Evolutionary conservation across 2,888 invertebrate genomes (phyloP).

Genomic region (Laspeyria flexula): DNA sequence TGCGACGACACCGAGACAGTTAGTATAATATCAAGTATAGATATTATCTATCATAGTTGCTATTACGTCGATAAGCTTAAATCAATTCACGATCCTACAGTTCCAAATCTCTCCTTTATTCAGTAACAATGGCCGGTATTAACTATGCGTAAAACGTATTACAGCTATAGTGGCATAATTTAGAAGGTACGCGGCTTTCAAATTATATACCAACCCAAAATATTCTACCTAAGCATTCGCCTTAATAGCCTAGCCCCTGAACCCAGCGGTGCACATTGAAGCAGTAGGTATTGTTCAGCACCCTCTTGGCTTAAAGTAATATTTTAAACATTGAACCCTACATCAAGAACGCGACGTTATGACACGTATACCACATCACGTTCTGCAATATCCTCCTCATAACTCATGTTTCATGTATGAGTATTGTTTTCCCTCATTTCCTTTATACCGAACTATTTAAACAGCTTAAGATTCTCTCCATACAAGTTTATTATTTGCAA

Average conservation of each 20-base stretch:
- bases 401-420: not conserved
- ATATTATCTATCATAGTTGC: no score
- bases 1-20: no score
- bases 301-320: constrained; percentile 31
- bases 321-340: constrained; percentile 41
- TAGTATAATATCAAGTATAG: no score
- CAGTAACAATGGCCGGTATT: not conserved
- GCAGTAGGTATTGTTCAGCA: constrained; percentile 9
- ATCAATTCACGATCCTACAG: no score
- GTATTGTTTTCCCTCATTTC: no score
- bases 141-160: constrained; percentile 18
- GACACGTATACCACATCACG: constrained; percentile 14
- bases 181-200: constrained; percentile 13
- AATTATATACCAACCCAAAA: constrained; percentile 24
- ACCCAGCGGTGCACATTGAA: constrained; percentile 21
- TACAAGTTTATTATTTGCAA: no score
- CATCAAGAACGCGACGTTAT: constrained; percentile 25
- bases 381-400: not conserved
- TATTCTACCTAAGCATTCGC: constrained; percentile 24
- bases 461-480: no score
- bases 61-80: no score
- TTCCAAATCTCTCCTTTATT: not conserved
- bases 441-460: no score
- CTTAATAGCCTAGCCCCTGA: constrained; percentile 9
- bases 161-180: constrained; percentile 23